These are phyloP conservation scores for Portunus trituberculatus DNA, from an alignment of 1,140 invertebrate genomes.

Conservation along the genomic window DNA sequence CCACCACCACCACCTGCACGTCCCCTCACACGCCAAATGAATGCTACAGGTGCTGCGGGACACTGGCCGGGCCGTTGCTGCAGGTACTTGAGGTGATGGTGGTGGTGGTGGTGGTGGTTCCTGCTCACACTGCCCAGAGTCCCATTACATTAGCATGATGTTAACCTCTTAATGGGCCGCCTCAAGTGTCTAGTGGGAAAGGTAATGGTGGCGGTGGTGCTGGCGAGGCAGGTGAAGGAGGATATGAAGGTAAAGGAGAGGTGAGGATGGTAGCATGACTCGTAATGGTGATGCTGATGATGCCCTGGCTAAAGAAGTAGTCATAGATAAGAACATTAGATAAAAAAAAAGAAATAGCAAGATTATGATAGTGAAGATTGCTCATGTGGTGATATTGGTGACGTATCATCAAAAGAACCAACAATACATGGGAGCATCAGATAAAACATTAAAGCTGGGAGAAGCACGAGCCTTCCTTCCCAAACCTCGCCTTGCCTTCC, in stretches of 20 bases:
- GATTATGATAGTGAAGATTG: neutral
- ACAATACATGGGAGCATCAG: no score
- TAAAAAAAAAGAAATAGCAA: neutral
- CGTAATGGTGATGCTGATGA: neutral
- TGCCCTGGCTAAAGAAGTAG: neutral
- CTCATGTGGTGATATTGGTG: neutral
- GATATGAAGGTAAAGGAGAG: no score
- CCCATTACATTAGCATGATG: neutral
- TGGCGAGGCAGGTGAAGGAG: neutral
- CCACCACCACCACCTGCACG: neutral
- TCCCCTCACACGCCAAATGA: neutral
- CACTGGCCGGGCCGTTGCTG: no score
- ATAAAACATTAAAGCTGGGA: no score
- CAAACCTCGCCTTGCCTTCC: neutral
- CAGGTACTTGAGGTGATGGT: no score
- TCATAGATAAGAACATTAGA: neutral
- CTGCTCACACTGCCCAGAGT: neutral
- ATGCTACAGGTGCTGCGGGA: no score
- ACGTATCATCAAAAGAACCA: no score
- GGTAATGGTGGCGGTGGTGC: neutral
- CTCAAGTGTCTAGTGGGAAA: neutral
- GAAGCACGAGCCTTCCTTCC: neutral
- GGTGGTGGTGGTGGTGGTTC: neutral
- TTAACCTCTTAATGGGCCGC: no score
- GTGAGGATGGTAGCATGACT: neutral